Conservation (phyloP, 2,888 invertebrate species). For the Drosophila sordidapex region DNA sequence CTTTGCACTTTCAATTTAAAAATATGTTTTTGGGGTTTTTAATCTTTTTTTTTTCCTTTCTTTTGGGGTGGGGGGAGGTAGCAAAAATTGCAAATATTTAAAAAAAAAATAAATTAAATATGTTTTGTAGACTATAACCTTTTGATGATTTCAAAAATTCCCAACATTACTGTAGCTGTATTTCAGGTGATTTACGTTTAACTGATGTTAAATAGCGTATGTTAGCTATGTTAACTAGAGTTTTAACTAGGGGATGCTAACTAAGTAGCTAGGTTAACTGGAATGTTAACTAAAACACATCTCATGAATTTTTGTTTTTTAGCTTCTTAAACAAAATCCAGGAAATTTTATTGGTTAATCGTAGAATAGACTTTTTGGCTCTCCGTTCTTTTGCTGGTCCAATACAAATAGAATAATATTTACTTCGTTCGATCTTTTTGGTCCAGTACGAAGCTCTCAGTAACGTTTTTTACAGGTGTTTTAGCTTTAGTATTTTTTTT, state of each 20-base stretch:
- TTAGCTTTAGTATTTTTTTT: not conserved
- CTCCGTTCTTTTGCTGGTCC: not conserved
- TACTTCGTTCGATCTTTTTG: not conserved
- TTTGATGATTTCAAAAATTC: not conserved
- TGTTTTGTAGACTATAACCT: not conserved
- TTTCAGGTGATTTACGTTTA: not conserved
- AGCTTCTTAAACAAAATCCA: not conserved
- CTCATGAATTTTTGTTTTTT: not conserved
- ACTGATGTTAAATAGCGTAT: not conserved
- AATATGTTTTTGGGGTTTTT: slow-evolving; percentile 10
- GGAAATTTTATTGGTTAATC: not conserved
- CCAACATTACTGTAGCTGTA: not conserved
- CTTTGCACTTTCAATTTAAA: slow-evolving; percentile 47
- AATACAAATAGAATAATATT: not conserved
- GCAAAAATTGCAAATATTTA: too few relatives aligned
- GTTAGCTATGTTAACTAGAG: not conserved
- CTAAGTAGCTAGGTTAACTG: not conserved
- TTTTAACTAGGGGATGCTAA: not conserved
- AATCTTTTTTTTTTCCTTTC: slow-evolving; percentile 1
- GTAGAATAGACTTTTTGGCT: not conserved
- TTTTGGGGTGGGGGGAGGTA: not conserved
- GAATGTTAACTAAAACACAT: not conserved
- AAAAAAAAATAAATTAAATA: too few relatives aligned
- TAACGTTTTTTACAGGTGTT: slow-evolving; percentile 1
- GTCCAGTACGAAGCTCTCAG: not conserved